Conservation (phyloP, 1,140 invertebrate species). For the Drosophila equinoxialis region DNA sequence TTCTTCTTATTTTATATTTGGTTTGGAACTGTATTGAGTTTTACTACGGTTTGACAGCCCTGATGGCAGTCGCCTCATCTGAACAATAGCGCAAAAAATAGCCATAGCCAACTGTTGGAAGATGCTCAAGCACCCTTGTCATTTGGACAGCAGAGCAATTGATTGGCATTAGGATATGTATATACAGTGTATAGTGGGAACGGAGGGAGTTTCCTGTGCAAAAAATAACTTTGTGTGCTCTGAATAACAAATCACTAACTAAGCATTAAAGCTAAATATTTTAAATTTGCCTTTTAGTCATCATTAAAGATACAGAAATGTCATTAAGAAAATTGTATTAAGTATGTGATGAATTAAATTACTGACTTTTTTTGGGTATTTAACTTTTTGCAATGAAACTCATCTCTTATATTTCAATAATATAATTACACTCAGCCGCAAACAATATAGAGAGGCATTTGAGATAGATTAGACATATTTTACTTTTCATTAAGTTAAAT, state of each 20-base stretch:
- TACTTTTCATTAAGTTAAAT: too few relatives aligned
- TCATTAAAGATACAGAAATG: too few relatives aligned
- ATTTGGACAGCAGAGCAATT: slow-evolving; percentile 47
- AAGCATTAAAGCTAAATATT: slow-evolving; percentile 41
- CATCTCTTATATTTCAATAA: too few relatives aligned
- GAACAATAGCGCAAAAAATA: slow-evolving; percentile 42
- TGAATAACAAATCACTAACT: slow-evolving; percentile 41
- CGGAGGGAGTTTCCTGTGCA: neutral
- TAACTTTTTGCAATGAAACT: too few relatives aligned
- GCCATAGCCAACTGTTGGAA: slow-evolving; percentile 53
- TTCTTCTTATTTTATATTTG: neutral
- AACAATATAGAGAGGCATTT: too few relatives aligned
- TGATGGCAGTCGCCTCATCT: slow-evolving; percentile 20
- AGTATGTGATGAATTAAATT: too few relatives aligned
- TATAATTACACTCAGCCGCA: too few relatives aligned
- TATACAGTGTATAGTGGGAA: slow-evolving; percentile 8
- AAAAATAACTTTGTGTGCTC: slow-evolving; percentile 44
- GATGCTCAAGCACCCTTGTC: slow-evolving; percentile 41
- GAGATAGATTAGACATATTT: too few relatives aligned
- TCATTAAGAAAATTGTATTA: too few relatives aligned
- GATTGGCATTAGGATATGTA: slow-evolving; percentile 63
- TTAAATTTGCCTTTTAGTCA: slow-evolving; percentile 27
- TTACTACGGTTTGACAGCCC: slow-evolving; percentile 30
- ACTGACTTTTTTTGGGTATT: too few relatives aligned
- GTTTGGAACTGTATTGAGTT: slow-evolving; percentile 44